phyloP scores from a whole-genome alignment of 2,888 invertebrate genomes.

The Seira musarum region DNA sequence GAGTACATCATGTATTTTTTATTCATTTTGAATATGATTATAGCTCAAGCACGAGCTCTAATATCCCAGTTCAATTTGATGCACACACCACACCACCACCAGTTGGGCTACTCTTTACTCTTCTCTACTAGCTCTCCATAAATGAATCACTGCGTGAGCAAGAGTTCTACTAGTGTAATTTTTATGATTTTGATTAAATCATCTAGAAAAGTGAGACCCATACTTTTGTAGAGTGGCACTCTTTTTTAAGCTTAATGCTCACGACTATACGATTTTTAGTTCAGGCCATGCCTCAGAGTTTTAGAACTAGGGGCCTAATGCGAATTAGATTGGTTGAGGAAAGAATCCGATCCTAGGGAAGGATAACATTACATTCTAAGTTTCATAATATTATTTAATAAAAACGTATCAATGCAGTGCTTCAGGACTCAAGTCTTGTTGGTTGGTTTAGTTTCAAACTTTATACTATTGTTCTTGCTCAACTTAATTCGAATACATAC shows the following conservation, averaged over 20 bases:
- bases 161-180: slow-evolving; percentile 29
- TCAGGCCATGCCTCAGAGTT: background rate
- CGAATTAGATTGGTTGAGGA: slow-evolving; percentile 45
- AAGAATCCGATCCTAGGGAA: slow-evolving; percentile 27
- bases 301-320: slow-evolving; percentile 26
- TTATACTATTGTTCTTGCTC: too few species aligned
- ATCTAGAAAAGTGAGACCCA: slow-evolving; percentile 15
- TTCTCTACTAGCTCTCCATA: background rate
- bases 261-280: too few species aligned
- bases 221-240: background rate
- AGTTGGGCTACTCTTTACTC: too few species aligned
- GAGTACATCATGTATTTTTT: slow-evolving; percentile 17
- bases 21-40: slow-evolving; percentile 8
- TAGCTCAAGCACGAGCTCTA: background rate
- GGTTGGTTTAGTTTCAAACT: too few species aligned
- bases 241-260: too few species aligned
- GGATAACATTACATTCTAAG: background rate
- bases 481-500: too few species aligned
- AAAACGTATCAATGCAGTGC: background rate
- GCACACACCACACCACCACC: too few species aligned
- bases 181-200: slow-evolving; percentile 57
- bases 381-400: slow-evolving; percentile 16
- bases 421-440: background rate
- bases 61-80: too few species aligned
- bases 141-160: slow-evolving; percentile 2